These are phyloP conservation scores for Drosophila mayri DNA, from an alignment of 1,140 invertebrate genomes.

Conservation along the genomic window DNA sequence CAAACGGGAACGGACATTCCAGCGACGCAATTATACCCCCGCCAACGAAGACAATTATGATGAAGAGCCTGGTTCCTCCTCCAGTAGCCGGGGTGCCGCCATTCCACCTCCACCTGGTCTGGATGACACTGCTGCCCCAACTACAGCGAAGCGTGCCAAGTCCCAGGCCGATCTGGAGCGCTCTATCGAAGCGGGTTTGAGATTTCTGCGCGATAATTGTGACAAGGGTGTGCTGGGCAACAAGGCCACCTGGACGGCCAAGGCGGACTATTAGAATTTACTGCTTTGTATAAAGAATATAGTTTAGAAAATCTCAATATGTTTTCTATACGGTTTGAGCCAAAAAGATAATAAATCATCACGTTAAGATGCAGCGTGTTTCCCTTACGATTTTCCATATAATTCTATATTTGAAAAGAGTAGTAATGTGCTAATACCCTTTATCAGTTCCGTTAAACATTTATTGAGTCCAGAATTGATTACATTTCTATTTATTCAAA, in stretches of 20 bases:
- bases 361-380: no score
- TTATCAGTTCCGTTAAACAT: neutral
- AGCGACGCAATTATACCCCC: conserved; percentile 60
- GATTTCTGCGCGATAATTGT: conserved; percentile 88
- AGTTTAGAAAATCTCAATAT: conserved; percentile 54
- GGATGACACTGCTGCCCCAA: conserved; percentile 86
- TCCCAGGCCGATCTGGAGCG: conserved; percentile 86
- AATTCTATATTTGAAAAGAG: neutral
- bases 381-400: no score
- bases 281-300: conserved; percentile 60
- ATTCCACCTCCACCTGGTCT: conserved; percentile 88
- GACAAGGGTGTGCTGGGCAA: conserved; percentile 86
- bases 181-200: conserved; percentile 89
- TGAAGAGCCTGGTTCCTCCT: conserved; percentile 43
- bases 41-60: conserved; percentile 29
- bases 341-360: no score
- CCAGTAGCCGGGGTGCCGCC: conserved; percentile 83
- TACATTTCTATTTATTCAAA: neutral
- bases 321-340: conserved; percentile 38
- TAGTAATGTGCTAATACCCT: neutral
- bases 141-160: conserved; percentile 50
- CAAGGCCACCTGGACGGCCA: conserved; percentile 79
- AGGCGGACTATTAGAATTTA: conserved; percentile 78
- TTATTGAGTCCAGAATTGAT: neutral
- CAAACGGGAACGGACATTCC: conserved; percentile 60